Evolutionary conservation across 2,113 vertebrate species (phyloP).

Genomic region (Dasypus novemcinctus): DNA sequence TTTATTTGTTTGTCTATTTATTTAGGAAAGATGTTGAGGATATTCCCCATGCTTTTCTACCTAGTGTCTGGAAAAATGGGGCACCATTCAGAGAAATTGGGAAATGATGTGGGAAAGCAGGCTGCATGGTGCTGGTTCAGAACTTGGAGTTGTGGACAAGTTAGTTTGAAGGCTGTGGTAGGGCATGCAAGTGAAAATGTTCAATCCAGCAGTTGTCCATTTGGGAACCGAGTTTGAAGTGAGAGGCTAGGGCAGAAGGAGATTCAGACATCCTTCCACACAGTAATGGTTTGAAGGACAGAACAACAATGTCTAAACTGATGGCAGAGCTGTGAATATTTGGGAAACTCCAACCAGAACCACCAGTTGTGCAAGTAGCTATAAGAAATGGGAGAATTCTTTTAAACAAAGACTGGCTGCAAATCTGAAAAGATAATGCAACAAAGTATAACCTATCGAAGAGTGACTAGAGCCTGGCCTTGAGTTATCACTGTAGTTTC

Average conservation of each 20-base stretch:
- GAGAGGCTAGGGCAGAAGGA: neutral
- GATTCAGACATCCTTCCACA: neutral
- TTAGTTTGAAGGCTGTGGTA: neutral
- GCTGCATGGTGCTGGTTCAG: neutral
- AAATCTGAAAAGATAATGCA: neutral
- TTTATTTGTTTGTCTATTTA: neutral
- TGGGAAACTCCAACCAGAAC: conserved; percentile 2
- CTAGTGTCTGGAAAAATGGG: neutral
- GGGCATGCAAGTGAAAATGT: neutral
- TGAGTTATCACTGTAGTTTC: neutral
- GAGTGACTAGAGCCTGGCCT: neutral
- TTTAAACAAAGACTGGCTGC: neutral
- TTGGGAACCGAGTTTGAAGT: neutral
- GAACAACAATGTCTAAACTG: neutral
- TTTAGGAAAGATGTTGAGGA: neutral
- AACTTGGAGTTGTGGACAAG: neutral
- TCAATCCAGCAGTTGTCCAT: neutral
- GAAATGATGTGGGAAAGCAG: neutral
- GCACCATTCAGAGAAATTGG: neutral
- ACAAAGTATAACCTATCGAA: neutral
- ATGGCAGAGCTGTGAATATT: conserved; percentile 17
- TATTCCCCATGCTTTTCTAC: neutral
- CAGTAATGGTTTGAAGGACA: neutral
- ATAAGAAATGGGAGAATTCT: neutral
- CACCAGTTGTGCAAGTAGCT: neutral